Conservation (phyloP, 64 coral and sea anemone species). For the Astreopora myriophthalma region DNA sequence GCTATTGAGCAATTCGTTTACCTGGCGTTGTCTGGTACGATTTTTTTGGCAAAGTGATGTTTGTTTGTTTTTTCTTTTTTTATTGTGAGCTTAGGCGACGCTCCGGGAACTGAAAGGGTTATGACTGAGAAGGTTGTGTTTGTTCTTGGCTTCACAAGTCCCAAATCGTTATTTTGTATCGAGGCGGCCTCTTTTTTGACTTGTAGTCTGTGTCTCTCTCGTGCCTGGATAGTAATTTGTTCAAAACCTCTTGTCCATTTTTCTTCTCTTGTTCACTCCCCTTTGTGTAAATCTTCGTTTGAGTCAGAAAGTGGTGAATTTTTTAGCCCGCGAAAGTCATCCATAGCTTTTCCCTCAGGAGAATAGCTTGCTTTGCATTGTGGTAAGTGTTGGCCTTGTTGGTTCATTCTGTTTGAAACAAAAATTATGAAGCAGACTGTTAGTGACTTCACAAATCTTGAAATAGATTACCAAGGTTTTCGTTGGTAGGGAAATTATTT, state of each 20-base stretch:
- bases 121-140: not conserved
- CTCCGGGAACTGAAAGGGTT: not conserved
- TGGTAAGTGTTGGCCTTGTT: constrained; percentile 54
- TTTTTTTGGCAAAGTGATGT: not conserved
- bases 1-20: not conserved
- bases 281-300: constrained; percentile 55
- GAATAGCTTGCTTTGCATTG: constrained; percentile 67
- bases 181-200: not conserved
- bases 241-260: not conserved
- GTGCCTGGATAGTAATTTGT: constrained; percentile 1
- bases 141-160: not conserved
- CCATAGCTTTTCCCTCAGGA: constrained; percentile 66
- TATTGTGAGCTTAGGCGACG: not conserved
- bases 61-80: not conserved
- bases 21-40: not conserved
- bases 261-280: constrained; percentile 13
- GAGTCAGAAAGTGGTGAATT: constrained; percentile 59
- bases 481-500: not conserved
- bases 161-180: constrained; percentile 3
- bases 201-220: not conserved
- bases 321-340: constrained; percentile 84
- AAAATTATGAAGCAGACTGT: not conserved
- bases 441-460: not conserved
- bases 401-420: constrained; percentile 63
- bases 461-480: not conserved